Base-by-base conservation (phyloP, 2,797 vertebrate species). In the Acipenser transmontanus region DNA sequence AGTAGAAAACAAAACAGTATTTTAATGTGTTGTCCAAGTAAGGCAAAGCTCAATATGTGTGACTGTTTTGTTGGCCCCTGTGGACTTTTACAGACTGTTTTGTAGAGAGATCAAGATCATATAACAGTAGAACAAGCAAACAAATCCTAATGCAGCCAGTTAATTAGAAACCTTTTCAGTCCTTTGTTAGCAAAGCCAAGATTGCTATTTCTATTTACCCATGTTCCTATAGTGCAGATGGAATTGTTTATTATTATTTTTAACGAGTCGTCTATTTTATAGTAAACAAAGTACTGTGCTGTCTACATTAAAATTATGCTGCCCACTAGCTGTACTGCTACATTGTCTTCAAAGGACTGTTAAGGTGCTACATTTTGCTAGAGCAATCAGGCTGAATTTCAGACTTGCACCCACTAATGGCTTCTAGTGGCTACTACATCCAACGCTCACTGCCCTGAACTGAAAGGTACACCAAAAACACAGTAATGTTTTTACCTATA, bases 81-180 rank as follows among this genome's bases (percentile, higher is more conserved):
- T 34, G 60, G 60, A 61, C 17, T 61, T 61, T 61, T 61, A 34
- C 60, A 61, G 60, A 61, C 17, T 61, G 60, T 61, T 61, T 47
- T 34, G 60, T 47, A 47, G 60, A 61, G 17, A 20, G 60, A 61
- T 61, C 60, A 61, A 61, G 60, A 61, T 61, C 60, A 61, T 61
- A 34, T 61, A 61, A 61, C 60, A 61, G 8, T 47, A 9, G 17
- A 61, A 34, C 17, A 61, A 61, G 60, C 60, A 34, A 34, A 34
- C 34, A 34, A 34, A 34, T 34, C 34, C 34, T 34, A 34, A 34
- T 34, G 34, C 34, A 61, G 60, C 3, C 60, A 61, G 60, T 47
- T 61, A 61, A 61, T 61, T 61, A 61, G 14, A 61, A 9, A 17
- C 11, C 9, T 57, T 57, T n/a, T 57, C 54, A 57, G 54, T 57